These are phyloP conservation scores for Sus cebifrons DNA, from an alignment of 2,797 vertebrate species.

Conservation along the genomic window DNA sequence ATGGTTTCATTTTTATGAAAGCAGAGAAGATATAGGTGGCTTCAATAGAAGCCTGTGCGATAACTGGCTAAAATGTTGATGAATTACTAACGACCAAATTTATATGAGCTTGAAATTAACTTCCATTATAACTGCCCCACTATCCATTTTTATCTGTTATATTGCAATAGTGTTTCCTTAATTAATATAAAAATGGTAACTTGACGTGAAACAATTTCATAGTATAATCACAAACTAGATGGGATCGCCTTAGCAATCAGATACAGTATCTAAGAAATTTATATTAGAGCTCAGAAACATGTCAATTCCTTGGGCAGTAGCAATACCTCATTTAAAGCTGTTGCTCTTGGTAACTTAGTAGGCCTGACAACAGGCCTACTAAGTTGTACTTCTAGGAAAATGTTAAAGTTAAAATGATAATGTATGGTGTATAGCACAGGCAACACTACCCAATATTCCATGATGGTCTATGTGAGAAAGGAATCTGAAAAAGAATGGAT, in stretches of 20 bases:
- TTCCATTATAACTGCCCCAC: background rate
- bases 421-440: no score
- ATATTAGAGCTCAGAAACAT: background rate
- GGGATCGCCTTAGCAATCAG: background rate
- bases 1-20: background rate
- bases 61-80: background rate
- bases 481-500: no score
- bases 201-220: background rate
- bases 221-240: background rate
- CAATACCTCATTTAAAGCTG: background rate
- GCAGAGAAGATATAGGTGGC: background rate
- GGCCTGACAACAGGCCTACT: background rate
- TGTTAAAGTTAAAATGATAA: background rate
- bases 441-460: no score
- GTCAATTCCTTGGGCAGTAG: background rate
- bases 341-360: background rate
- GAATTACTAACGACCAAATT: background rate
- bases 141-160: background rate
- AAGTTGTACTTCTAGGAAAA: background rate
- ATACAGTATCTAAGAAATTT: background rate
- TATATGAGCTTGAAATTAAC: background rate
- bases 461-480: no score
- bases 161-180: background rate
- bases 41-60: background rate
- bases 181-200: conserved; percentile 8